Conservation (phyloP, 2,797 vertebrate genomes). For the Phoeniculus purpureus region DNA sequence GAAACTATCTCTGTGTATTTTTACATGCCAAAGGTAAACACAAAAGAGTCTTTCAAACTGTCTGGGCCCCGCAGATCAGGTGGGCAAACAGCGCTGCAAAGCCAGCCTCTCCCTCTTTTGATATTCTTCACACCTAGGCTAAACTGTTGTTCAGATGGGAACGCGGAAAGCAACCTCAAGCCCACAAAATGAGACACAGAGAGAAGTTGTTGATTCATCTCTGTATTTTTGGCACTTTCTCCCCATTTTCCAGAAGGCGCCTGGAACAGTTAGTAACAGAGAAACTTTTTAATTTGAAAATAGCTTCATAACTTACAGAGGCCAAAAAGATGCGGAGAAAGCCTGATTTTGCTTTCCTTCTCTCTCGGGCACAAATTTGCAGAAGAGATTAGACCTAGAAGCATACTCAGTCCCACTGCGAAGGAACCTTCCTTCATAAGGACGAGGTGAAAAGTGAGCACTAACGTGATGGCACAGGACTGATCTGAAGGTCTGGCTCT, state of each 20-base stretch:
- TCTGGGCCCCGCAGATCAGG: conserved; percentile 52
- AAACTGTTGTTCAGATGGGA: conserved; percentile 51
- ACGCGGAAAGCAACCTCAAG: conserved; percentile 57
- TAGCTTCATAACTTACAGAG: conserved; percentile 60
- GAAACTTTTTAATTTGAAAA: conserved; percentile 72
- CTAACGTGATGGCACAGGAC: conserved; percentile 6
- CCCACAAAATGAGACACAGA: conserved; percentile 61
- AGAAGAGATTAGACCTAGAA: neutral
- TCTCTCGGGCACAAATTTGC: neutral
- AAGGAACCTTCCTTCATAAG: conserved; percentile 6
- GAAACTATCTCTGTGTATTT: conserved; percentile 35
- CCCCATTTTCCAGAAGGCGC: conserved; percentile 68
- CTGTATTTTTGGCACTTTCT: conserved; percentile 63
- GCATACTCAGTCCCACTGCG: neutral
- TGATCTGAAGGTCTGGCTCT: neutral
- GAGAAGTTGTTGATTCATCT: conserved; percentile 64
- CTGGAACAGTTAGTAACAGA: conserved; percentile 68
- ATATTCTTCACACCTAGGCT: conserved; percentile 61
- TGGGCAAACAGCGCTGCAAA: conserved; percentile 54
- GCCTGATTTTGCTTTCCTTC: neutral
- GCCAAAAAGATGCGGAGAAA: conserved; percentile 48
- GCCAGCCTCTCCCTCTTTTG: conserved; percentile 45
- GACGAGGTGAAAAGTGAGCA: conserved; percentile 16
- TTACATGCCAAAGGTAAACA: conserved; percentile 43
- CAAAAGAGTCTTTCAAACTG: conserved; percentile 61